Base-by-base conservation (phyloP, 2,888 invertebrate genomes). In the Hetaerina titia region DNA sequence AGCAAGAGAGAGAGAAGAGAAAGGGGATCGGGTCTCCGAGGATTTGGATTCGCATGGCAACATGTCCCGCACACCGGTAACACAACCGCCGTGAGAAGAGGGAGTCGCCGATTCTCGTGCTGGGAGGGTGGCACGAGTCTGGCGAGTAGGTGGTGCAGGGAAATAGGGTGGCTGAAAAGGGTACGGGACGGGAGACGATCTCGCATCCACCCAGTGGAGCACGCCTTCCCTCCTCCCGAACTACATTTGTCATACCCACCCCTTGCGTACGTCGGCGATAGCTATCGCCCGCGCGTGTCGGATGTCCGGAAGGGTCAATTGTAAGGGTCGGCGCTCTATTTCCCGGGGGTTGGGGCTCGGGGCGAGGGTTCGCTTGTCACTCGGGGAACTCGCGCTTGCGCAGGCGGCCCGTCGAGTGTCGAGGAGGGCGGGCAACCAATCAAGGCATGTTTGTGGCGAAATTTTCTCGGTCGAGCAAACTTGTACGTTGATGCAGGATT, bases 61-160 rank as follows among this genome's bases (percentile, higher is more conserved):
- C 69, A 11, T 17, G 60, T 60, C 11, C 60, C 0, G 69, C n/a
- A 13, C 9, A 11, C 45, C 45, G 25, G 81, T 25, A 81, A 81
- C 81, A 31, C 81, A 31, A 81, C 81, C 81, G 81, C 81, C 25
- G 81, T 81, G 81, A 81, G 81, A 81, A 69, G 81, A 81, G 81
- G 31, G n/a, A 81, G 11, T n/a, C 11, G 81, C 31, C 19, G 69
- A 69, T 69, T 69, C 8, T 9, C 9, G 22, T 2, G n/a, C 8
- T 7, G 69, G 69, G 69, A 25, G 81, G 81, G 22, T 9, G 81
- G 81, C 31, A 31, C 9, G 11, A 31, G 31, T 45, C 9, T 25
- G 81, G 31, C n/a, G 11, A 11, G 81, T 6, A 81, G 81, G 31
- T 45, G 45, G 1, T 45, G 31, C 9, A 81, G 60, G 60, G 17